phyloP scores from a whole-genome alignment of 2,888 invertebrate species.

The Parapristionchus giblindavisi region DNA sequence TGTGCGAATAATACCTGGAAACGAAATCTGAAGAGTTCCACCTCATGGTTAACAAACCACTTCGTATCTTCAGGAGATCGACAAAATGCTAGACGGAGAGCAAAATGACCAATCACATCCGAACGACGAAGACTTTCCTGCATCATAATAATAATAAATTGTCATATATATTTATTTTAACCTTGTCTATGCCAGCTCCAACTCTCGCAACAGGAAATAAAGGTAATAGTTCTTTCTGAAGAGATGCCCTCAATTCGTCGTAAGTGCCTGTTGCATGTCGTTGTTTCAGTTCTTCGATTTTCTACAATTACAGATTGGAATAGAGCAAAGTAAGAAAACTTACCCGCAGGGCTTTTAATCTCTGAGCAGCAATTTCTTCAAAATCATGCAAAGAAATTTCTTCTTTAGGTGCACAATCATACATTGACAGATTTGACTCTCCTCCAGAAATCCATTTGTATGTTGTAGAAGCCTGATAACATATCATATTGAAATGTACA shows the following conservation, averaged over 20 bases:
- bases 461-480: neutral
- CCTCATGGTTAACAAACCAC: conserved; percentile 89
- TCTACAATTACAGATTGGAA: neutral
- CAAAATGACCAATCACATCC: conserved; percentile 92
- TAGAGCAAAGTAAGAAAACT: neutral
- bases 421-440: conserved; percentile 48
- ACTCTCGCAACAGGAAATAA: neutral
- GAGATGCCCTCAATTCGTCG: conserved; percentile 3
- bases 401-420: conserved; percentile 55
- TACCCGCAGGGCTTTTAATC: conserved; percentile 55
- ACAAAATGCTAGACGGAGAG: conserved; percentile 89
- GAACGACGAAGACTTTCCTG: conserved; percentile 43
- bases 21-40: conserved; percentile 80
- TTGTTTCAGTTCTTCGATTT: conserved; percentile 34
- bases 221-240: conserved; percentile 9
- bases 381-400: conserved; percentile 61
- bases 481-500: no score
- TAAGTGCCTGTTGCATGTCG: neutral
- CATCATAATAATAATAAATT: neutral
- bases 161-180: neutral
- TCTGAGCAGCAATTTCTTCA: conserved; percentile 59
- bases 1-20: conserved; percentile 20
- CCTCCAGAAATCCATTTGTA: neutral
- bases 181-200: no score
- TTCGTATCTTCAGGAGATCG: conserved; percentile 81